Evolutionary conservation across 2,888 invertebrate genomes (phyloP), one percentile per base, ranked within the genome.

Genomic region (Drosophila siamana): DNA sequence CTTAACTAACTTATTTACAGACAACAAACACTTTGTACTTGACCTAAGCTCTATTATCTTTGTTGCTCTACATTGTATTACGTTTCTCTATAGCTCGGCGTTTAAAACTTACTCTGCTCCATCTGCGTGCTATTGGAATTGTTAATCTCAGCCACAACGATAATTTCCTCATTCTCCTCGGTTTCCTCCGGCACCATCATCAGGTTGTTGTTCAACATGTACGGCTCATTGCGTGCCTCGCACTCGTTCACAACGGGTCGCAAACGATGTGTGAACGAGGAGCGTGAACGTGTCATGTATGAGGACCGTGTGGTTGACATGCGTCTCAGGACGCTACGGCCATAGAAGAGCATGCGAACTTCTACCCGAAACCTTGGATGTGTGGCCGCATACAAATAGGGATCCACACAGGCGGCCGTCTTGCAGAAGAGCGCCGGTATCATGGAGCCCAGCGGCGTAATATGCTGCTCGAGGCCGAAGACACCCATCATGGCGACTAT

Each of bases 371-470:
- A 96, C 83, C 94, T 94, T 0, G 97, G 96, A 93, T 97, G 97
- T 1, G 95, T 96, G 40, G 96, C 94, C 4, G 96, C 95, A 89
- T 96, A 96, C 67, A 96, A 93, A 86, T 96, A 96, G 0, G 97
- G 97, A 92, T 97, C 96, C 66, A 96, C 93, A 88, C 96, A 96
- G 38, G 96, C 96, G 0, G 96, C 96, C 0, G 95, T 94, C 91
- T 97, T 97, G 90, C 96, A 96, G 90, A 96, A 96, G 69, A 96
- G 91, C 0, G 96, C 96, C 0, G 96, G 96, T 36, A 96, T 93
- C 95, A 96, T 96, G 0, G 96, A 96, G 4, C 93, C 92, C 30
- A 95, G 86, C 0, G 97, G 97, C 0, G 95, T 94, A 38, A 97
- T 93, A 11, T 94, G 90, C 24, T 94, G 91, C 69, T 94, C 94